Conservation (phyloP, 1,140 invertebrate genomes). For the Cotesia typhae region DNA sequence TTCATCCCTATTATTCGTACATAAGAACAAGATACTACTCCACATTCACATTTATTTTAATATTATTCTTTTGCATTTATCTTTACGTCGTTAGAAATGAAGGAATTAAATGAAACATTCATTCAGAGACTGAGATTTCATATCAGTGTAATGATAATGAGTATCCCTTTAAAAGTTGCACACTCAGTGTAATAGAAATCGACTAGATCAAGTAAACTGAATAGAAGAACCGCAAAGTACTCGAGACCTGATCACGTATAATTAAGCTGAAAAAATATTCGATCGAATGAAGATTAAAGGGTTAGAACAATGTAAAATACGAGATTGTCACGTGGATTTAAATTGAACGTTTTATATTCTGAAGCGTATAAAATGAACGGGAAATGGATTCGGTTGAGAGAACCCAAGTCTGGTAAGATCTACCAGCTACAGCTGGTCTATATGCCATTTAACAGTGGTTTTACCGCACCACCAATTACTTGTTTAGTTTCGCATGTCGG, state of each 20-base stretch:
- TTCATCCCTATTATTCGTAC: too few species aligned
- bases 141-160: neutral
- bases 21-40: too few species aligned
- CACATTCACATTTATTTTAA: neutral
- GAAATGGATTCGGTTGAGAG: constrained; percentile 11
- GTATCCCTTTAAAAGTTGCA: neutral
- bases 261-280: neutral
- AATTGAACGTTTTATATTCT: constrained; percentile 5
- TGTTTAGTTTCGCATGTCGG: neutral
- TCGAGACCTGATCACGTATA: neutral
- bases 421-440: neutral
- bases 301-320: neutral
- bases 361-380: constrained; percentile 4
- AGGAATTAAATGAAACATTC: neutral
- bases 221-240: neutral
- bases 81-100: neutral
- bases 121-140: neutral
- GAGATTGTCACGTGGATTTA: neutral
- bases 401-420: neutral
- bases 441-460: neutral
- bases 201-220: too few species aligned
- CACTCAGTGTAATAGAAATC: too few species aligned
- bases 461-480: constrained; percentile 18
- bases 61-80: neutral
- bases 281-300: neutral